Conservation (phyloP, 2,888 invertebrate species). For the Melanchra persicariae region DNA sequence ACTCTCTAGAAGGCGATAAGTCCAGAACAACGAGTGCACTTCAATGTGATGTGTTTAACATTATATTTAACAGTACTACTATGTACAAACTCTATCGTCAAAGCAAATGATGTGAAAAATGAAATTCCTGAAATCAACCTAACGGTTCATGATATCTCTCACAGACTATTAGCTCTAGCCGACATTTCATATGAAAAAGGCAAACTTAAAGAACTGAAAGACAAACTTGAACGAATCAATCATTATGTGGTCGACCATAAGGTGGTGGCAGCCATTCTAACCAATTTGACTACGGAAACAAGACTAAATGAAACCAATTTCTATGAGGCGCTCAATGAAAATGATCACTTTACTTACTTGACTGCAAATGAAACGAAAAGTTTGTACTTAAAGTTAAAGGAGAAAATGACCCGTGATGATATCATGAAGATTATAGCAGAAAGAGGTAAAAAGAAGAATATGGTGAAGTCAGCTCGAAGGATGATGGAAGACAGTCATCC, state of each 20-base stretch:
- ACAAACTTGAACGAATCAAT: slow-evolving; percentile 77
- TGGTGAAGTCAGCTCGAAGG: slow-evolving; percentile 77
- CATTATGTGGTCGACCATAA: slow-evolving; percentile 76
- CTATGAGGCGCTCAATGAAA: slow-evolving; percentile 77
- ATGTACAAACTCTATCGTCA: slow-evolving; percentile 3
- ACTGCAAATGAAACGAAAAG: slow-evolving; percentile 73
- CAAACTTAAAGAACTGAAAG: slow-evolving; percentile 76
- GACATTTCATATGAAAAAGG: slow-evolving; percentile 43
- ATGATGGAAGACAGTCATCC: slow-evolving; percentile 68
- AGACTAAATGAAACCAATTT: slow-evolving; percentile 81
- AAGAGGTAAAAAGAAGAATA: slow-evolving; percentile 61
- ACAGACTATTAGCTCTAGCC: slow-evolving; percentile 41
- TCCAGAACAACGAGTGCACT: slow-evolving; percentile 35
- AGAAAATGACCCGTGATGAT: slow-evolving; percentile 85
- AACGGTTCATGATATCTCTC: slow-evolving; percentile 52
- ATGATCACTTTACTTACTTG: slow-evolving; percentile 76
- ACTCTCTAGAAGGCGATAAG: slow-evolving; percentile 41
- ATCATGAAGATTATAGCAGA: slow-evolving; percentile 76
- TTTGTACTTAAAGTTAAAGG: slow-evolving; percentile 82
- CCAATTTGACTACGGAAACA: slow-evolving; percentile 73
- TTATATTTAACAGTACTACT: slow-evolving; percentile 45
- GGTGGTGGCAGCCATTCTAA: slow-evolving; percentile 70
- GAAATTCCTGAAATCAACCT: slow-evolving; percentile 37
- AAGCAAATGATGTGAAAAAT: slow-evolving; percentile 22
- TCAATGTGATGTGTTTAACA: slow-evolving; percentile 50